Evolutionary conservation across 2,113 vertebrate species (phyloP).

Genomic region (Mola mola): DNA sequence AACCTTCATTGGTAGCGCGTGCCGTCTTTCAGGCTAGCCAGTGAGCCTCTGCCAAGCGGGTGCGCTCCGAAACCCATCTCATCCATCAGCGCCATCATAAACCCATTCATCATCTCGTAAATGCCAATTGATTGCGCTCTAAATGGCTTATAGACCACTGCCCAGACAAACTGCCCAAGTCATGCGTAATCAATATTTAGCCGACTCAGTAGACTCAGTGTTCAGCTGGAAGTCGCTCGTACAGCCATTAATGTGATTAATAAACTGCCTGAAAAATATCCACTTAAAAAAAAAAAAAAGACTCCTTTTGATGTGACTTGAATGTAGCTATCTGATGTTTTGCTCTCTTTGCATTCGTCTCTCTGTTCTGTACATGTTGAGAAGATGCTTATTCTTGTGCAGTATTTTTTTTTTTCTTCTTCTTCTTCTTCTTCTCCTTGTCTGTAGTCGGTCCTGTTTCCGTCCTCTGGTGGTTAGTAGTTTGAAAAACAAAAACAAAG

Average conservation of each 20-base stretch:
- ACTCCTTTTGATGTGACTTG: conserved; percentile 82
- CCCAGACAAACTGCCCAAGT: conserved; percentile 64
- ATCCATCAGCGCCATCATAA: not conserved
- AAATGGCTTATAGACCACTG: conserved; percentile 59
- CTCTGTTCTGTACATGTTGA: conserved; percentile 74
- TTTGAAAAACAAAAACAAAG: conserved; percentile 64
- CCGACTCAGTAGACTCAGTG: conserved; percentile 19
- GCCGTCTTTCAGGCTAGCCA: conserved; percentile 19
- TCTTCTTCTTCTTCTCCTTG: no score
- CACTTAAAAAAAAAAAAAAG: conserved; percentile 51
- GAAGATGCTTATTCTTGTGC: conserved; percentile 72
- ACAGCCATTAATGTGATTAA: conserved; percentile 46
- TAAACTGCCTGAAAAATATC: conserved; percentile 67
- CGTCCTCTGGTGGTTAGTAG: conserved; percentile 79
- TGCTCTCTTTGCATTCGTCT: conserved; percentile 79
- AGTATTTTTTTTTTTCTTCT: conserved; percentile 54
- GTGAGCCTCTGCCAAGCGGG: conserved; percentile 11
- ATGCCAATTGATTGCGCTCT: conserved; percentile 36
- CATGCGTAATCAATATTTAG: conserved; percentile 41
- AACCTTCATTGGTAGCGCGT: conserved; percentile 5
- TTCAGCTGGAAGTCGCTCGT: conserved; percentile 26
- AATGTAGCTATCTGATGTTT: conserved; percentile 82
- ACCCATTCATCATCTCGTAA: conserved; percentile 28
- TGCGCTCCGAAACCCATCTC: conserved; percentile 1
- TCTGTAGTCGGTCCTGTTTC: conserved; percentile 81